Percentiles rank a stretch among this genome's conserved stretches.
phyloP scores from a whole-genome alignment of 2,888 invertebrate species.

The Torymus auratus region DNA sequence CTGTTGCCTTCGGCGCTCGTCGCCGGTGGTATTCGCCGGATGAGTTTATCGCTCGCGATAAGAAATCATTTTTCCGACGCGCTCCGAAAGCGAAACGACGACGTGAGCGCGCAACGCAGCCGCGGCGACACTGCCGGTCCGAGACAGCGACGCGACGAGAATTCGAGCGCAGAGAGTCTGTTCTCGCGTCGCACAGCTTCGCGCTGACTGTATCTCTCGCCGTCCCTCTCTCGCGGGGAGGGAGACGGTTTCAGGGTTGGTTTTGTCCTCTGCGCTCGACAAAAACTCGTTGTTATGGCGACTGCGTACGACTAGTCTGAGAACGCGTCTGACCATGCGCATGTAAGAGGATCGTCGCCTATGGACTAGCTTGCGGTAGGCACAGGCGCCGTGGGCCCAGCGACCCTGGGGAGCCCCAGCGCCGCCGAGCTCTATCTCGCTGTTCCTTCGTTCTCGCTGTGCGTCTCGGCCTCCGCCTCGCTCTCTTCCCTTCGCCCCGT shows the following conservation, averaged over 20 bases:
- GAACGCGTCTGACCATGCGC: background rate
- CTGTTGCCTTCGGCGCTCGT: background rate
- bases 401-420: conserved; percentile 65
- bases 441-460: background rate
- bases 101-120: background rate
- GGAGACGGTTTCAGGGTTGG: background rate
- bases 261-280: conserved; percentile 47
- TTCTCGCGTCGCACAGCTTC: conserved; percentile 43
- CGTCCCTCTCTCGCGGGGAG: background rate
- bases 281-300: conserved; percentile 24
- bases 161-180: conserved; percentile 30
- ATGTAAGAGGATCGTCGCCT: conserved; percentile 52
- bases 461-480: too few species aligned
- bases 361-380: conserved; percentile 75
- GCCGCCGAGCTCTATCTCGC: conserved; percentile 17
- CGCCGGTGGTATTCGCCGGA: too few species aligned
- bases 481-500: too few species aligned
- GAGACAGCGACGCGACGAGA: conserved; percentile 43
- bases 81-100: conserved; percentile 1
- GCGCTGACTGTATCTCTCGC: background rate
- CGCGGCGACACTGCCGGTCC: conserved; percentile 23
- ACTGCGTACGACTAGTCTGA: conserved; percentile 46
- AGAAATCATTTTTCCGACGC: background rate
- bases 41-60: too few species aligned
- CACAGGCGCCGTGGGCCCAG: conserved; percentile 76